Evolutionary conservation across 2,797 vertebrate genomes (phyloP).

Genomic region (Sandelia bainsii): DNA sequence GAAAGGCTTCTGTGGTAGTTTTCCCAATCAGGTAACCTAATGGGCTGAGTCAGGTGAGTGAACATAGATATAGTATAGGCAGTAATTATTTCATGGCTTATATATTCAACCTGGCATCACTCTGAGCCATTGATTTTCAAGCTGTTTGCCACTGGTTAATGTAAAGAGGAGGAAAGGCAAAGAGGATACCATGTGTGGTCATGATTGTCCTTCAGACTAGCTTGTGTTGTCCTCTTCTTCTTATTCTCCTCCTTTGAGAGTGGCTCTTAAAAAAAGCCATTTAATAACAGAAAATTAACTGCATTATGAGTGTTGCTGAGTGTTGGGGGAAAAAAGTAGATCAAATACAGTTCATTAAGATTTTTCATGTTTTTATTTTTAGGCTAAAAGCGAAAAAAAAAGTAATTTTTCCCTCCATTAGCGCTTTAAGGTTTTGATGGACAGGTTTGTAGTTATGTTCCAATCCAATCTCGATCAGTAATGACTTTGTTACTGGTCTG

Average conservation of each 20-base stretch:
- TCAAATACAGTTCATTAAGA: not conserved
- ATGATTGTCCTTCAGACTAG: not conserved
- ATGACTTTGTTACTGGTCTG: too few species aligned
- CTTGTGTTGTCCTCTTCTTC: not conserved
- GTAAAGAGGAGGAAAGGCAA: not conserved
- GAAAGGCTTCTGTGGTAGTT: constrained; percentile 6
- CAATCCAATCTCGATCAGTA: too few species aligned
- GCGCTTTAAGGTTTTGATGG: too few species aligned
- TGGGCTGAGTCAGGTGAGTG: not conserved
- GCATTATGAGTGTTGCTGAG: not conserved
- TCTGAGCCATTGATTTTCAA: not conserved
- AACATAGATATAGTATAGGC: not conserved
- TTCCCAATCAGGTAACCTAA: not conserved
- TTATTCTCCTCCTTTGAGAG: too few species aligned
- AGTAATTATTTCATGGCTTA: not conserved
- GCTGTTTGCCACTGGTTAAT: not conserved
- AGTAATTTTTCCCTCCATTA: not conserved
- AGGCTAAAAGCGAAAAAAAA: too few species aligned
- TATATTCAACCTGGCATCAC: not conserved
- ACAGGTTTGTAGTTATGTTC: too few species aligned
- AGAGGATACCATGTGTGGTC: not conserved
- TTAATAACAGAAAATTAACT: not conserved
- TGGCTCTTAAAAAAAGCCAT: not conserved
- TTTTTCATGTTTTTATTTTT: not conserved
- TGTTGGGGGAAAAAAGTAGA: not conserved